Evolutionary conservation across 37 sponge, comb jelly and placozoan genomes (phyloP).

Genomic region (Geodia barretti): DNA sequence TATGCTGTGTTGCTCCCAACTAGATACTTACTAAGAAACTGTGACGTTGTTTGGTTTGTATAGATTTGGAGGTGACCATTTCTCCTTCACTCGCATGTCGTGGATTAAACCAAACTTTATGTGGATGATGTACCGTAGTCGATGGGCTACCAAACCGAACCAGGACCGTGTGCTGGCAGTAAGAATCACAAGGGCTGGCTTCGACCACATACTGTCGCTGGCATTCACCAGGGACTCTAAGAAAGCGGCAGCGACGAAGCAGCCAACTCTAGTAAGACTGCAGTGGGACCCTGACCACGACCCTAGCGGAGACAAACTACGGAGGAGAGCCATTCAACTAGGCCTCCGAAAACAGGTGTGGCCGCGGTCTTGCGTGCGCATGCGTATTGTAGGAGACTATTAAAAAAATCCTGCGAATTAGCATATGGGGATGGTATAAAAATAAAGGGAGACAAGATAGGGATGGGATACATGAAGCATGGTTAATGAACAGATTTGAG

Average conservation of each 20-base stretch:
- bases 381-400: constrained; percentile 43
- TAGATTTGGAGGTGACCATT: constrained; percentile 68
- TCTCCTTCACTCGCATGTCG: constrained; percentile 62
- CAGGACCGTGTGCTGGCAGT: constrained; percentile 59
- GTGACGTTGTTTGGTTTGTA: neutral
- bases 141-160: constrained; percentile 54
- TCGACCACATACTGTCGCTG: constrained; percentile 58
- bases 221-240: constrained; percentile 37
- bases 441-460: too few relatives aligned
- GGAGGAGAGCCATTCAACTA: constrained; percentile 78
- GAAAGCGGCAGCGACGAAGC: constrained; percentile 20
- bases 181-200: constrained; percentile 45
- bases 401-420: too few relatives aligned
- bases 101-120: constrained; percentile 81
- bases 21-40: too few relatives aligned
- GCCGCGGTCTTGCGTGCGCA: too few relatives aligned
- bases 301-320: constrained; percentile 43
- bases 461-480: too few relatives aligned
- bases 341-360: constrained; percentile 75
- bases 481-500: too few relatives aligned
- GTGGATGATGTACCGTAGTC: constrained; percentile 77
- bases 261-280: constrained; percentile 32
- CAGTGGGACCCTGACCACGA: constrained; percentile 79
- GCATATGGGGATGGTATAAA: too few relatives aligned
- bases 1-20: too few relatives aligned